phyloP scores from a whole-genome alignment of 2,797 vertebrate genomes.

The Ciconia nigra region DNA sequence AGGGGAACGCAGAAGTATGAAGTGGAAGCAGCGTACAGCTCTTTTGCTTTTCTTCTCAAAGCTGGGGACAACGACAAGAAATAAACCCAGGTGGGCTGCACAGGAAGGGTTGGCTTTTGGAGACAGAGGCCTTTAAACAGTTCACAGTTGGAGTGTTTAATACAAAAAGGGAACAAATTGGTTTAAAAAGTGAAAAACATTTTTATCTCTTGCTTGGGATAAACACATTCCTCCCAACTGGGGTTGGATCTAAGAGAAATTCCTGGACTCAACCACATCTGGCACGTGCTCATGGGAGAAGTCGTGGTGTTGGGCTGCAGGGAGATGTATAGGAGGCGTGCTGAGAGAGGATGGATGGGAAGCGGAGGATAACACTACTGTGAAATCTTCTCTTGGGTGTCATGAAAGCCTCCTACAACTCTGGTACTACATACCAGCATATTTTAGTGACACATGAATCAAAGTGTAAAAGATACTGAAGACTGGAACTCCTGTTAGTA shows the following conservation, averaged over 20 bases:
- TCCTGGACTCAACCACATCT: background rate
- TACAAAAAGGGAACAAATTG: background rate
- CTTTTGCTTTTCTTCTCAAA: background rate
- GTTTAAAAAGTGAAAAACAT: background rate
- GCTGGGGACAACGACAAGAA: background rate
- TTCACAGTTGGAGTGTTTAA: background rate
- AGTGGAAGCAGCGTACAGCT: background rate
- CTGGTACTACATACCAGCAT: fast-evolving
- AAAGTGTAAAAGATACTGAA: background rate
- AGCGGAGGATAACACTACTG: background rate
- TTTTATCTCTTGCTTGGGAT: background rate
- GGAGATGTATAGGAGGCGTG: background rate
- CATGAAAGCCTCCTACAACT: background rate
- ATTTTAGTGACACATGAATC: background rate
- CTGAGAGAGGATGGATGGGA: background rate
- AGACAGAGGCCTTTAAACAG: background rate
- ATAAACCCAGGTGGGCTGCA: background rate
- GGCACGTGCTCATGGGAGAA: fast-evolving
- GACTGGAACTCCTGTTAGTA: background rate
- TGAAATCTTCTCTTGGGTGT: background rate
- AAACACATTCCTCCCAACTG: background rate
- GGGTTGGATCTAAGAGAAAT: background rate
- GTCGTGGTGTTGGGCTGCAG: background rate
- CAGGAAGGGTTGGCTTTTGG: background rate
- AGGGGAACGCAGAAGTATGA: background rate